phyloP scores from a whole-genome alignment of 2,113 vertebrate species.

The Myotis brandtii region DNA sequence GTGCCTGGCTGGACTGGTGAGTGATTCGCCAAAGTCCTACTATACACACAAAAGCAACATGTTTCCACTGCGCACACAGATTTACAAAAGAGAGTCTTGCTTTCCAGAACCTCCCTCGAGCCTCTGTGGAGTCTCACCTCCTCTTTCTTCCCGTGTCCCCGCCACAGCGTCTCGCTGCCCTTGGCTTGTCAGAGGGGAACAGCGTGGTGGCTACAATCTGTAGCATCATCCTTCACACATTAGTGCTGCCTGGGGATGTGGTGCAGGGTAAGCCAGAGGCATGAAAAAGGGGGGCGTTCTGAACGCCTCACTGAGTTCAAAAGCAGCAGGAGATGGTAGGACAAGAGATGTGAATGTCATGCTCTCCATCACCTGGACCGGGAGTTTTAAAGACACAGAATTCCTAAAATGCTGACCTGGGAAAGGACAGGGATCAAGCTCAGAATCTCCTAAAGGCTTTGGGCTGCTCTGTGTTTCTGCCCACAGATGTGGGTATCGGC shows the following conservation, averaged over 20 bases:
- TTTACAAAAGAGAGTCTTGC: not conserved
- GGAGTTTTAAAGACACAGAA: constrained; percentile 56
- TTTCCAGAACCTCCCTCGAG: not conserved
- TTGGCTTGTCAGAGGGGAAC: constrained; percentile 3
- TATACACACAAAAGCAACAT: not conserved
- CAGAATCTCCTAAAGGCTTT: not conserved
- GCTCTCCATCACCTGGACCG: constrained; percentile 38
- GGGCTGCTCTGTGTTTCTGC: not conserved
- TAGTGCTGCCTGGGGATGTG: not conserved
- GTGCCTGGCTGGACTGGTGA: not conserved
- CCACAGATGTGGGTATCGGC: not conserved
- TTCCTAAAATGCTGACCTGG: constrained; percentile 42
- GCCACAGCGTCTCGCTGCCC: not conserved
- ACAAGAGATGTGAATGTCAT: constrained; percentile 69
- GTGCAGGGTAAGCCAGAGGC: constrained; percentile 37
- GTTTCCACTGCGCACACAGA: not conserved
- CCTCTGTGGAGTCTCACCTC: not conserved
- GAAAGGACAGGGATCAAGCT: not conserved
- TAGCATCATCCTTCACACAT: not conserved
- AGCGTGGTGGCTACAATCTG: constrained; percentile 40
- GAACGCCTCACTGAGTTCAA: constrained; percentile 34
- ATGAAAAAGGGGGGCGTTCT: not conserved
- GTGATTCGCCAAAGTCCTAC: not conserved
- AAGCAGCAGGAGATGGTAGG: constrained; percentile 49
- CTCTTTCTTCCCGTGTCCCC: not conserved